phyloP scores from a whole-genome alignment of 1,140 invertebrate species.

The Sitophilus oryzae region DNA sequence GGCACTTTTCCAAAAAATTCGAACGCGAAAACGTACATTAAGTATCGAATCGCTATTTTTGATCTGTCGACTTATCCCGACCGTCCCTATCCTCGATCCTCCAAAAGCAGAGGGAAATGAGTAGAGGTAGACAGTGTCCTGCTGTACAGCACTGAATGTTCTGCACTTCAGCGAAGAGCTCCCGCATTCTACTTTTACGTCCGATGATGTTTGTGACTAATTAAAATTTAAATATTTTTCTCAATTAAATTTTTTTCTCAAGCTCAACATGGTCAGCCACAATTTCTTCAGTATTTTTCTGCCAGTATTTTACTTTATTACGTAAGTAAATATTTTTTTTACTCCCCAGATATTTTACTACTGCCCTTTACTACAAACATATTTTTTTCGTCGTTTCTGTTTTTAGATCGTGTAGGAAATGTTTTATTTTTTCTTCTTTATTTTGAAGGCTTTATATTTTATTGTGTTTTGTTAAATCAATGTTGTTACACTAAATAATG shows the following conservation, averaged over 20 bases:
- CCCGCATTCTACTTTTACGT: constrained; percentile 7
- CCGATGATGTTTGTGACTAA: constrained; percentile 17
- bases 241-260: constrained; percentile 8
- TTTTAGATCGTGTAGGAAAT: too few relatives aligned
- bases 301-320: constrained; percentile 7
- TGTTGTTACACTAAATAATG: too few relatives aligned
- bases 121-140: constrained; percentile 15
- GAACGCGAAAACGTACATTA: constrained; percentile 7
- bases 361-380: neutral
- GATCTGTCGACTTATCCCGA: constrained; percentile 13
- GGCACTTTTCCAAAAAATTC: constrained; percentile 18
- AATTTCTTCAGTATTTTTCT: constrained; percentile 15
- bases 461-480: too few relatives aligned
- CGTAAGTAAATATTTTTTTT: constrained; percentile 21
- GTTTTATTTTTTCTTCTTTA: too few relatives aligned
- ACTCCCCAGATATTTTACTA: neutral
- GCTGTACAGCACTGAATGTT: constrained; percentile 15
- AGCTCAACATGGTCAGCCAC: constrained; percentile 12
- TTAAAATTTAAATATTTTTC: constrained; percentile 2
- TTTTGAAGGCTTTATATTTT: too few relatives aligned
- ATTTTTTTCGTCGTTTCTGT: too few relatives aligned
- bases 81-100: constrained; percentile 17
- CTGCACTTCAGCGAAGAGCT: constrained; percentile 7
- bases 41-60: constrained; percentile 7
- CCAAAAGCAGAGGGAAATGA: constrained; percentile 14